Percentiles rank a stretch among this genome's conserved stretches.
Conservation (phyloP, 2,888 invertebrate genomes). For the Trichopria drosophilae region DNA sequence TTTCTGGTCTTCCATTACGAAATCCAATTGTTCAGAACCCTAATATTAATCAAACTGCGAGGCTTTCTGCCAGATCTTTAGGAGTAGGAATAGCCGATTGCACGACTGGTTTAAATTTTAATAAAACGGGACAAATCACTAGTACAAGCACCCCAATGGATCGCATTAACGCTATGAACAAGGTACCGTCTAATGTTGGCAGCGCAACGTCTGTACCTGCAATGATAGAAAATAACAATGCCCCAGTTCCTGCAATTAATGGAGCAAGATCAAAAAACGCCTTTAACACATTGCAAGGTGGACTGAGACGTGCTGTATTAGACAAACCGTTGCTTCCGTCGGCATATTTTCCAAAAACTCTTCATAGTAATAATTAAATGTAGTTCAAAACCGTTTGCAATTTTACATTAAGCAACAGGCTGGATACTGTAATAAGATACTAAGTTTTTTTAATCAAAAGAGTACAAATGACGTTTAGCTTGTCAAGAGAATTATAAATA, state of each 20-base stretch:
- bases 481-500: not conserved
- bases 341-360: constrained; percentile 53
- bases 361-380: too few relatives aligned
- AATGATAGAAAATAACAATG: constrained; percentile 51
- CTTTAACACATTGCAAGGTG: constrained; percentile 47
- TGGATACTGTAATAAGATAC: too few relatives aligned
- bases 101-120: constrained; percentile 45
- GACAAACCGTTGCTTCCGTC: constrained; percentile 55
- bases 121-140: constrained; percentile 51
- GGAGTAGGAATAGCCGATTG: constrained; percentile 48
- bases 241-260: constrained; percentile 42
- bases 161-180: constrained; percentile 46
- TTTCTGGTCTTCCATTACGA: constrained; percentile 45
- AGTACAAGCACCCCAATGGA: constrained; percentile 56
- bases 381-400: too few relatives aligned
- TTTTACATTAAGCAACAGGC: too few relatives aligned
- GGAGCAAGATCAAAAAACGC: constrained; percentile 49
- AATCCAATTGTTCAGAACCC: constrained; percentile 52
- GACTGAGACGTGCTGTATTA: constrained; percentile 49
- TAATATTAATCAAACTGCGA: constrained; percentile 51
- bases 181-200: constrained; percentile 39
- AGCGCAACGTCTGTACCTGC: constrained; percentile 43
- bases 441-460: too few relatives aligned
- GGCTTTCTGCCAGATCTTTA: constrained; percentile 45
- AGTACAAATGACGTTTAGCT: not conserved